phyloP scores from a whole-genome alignment of 2,797 vertebrate species.

The Periparus ater region DNA sequence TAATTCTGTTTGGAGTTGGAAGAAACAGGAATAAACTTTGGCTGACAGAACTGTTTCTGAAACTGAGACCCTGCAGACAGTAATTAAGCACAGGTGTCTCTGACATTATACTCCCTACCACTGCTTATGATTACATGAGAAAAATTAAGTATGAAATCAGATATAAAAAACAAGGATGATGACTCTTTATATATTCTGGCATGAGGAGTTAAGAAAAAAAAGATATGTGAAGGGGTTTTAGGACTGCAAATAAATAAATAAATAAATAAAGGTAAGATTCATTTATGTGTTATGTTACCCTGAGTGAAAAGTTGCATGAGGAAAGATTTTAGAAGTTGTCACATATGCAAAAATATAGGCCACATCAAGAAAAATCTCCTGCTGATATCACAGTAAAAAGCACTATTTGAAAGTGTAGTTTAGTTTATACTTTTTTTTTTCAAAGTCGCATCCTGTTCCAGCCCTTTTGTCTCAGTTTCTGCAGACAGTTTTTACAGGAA shows the following conservation, averaged over 20 bases:
- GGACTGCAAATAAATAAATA: background rate
- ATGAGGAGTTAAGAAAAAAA: background rate
- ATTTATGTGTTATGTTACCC: background rate
- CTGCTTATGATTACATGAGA: background rate
- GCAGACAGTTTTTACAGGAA: background rate
- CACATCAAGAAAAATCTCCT: background rate
- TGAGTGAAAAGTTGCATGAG: background rate
- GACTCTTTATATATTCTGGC: background rate
- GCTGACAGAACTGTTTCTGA: background rate
- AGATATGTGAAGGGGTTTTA: background rate
- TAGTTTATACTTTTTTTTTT: background rate
- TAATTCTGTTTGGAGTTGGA: background rate
- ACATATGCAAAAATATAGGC: background rate
- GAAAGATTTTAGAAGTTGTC: background rate
- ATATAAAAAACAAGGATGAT: background rate
- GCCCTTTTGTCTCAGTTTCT: background rate
- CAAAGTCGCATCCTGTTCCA: background rate
- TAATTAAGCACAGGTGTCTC: background rate
- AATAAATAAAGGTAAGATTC: background rate
- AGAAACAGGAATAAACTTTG: background rate
- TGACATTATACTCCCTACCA: background rate
- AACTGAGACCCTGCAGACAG: background rate
- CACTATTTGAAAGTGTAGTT: background rate
- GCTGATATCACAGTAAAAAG: background rate
- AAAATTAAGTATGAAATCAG: background rate